Evolutionary conservation across 92 coral and sea anemone genomes (phyloP), one percentile per base, ranked within the genome.

Genomic region (Desmophyllum pertusum): DNA sequence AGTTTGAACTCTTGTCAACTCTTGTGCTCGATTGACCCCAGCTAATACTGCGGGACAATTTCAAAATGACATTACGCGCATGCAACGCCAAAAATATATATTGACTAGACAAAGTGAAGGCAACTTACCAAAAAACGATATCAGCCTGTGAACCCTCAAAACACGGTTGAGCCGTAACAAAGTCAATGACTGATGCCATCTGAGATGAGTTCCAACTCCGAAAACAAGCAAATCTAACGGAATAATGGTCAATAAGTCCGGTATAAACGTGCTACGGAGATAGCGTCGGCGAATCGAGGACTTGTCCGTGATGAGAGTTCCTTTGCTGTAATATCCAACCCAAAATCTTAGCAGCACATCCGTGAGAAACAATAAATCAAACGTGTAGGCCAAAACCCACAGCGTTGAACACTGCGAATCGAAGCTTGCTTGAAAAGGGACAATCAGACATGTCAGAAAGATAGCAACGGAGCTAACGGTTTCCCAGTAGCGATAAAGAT

Each of bases 351-450:
- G 70, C 85, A 87, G 29, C 30, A 91, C 75, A 68, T 93, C 98
- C 63, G 73, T 38, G 71, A 94, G 68, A 85, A 89, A 94, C 10
- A 89, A 39, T 8, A 84, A 92, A 59, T 94, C 98, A 42, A 74
- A 48, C 31, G 92, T 25, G 81, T 94, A 94, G 10, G 80, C 80
- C 27, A 84, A 80, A 72, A 81, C 81, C 98, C 98, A 94, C 36
- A 94, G 73, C 0, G 17, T 21, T 7, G 17, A 27, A 2, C 46
- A 4, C 36, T 85, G 36, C 39, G 98, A 89, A 74, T 94, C 75
- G 78, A 92, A 91, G 74, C 93, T 77, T 48, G 95, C 95, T 89
- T 94, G 98, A 43, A 81, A 92, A 55, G 95, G 95, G n/a, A 89
- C 89, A 7, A 94, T 23, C 50, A 94, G 83, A 10, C 94, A 94